Evolutionary conservation across 2,113 vertebrate species (phyloP).

Genomic region (Asarcornis scutulata): DNA sequence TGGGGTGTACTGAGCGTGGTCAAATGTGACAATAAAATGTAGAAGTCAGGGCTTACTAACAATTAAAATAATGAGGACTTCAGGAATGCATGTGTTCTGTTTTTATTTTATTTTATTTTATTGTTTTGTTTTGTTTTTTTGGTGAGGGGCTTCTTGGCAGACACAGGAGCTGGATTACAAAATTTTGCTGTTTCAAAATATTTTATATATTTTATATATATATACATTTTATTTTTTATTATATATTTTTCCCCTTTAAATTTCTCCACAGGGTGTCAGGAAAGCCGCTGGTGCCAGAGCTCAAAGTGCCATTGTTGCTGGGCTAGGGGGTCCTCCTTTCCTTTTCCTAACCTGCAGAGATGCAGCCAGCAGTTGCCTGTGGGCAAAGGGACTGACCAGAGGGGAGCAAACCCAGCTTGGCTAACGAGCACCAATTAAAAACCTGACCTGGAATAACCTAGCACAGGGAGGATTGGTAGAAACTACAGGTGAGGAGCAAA

Average conservation of each 20-base stretch:
- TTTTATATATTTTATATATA: too few species aligned
- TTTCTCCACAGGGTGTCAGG: neutral
- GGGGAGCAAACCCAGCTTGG: neutral
- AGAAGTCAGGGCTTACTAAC: neutral
- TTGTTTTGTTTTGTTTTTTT: too few species aligned
- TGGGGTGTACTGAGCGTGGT: neutral
- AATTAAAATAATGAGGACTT: neutral
- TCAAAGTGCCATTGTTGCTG: neutral
- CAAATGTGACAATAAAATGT: neutral
- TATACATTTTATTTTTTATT: neutral
- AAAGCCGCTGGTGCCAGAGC: neutral
- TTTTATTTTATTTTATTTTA: too few species aligned
- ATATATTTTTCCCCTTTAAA: neutral
- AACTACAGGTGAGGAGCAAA: neutral
- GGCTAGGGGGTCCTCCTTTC: neutral
- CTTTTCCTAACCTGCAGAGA: neutral
- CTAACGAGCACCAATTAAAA: neutral
- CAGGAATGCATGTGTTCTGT: fast-evolving
- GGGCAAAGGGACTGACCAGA: neutral
- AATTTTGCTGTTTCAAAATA: neutral
- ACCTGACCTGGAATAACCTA: neutral
- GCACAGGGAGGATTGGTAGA: neutral
- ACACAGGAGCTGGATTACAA: neutral
- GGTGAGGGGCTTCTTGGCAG: neutral
- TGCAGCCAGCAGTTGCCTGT: neutral